A percentile compares a stretch with the other conserved stretches of the same genome.
Evolutionary conservation across 2,888 invertebrate species (phyloP).

Genomic region (Malthinus seriepunctatus): DNA sequence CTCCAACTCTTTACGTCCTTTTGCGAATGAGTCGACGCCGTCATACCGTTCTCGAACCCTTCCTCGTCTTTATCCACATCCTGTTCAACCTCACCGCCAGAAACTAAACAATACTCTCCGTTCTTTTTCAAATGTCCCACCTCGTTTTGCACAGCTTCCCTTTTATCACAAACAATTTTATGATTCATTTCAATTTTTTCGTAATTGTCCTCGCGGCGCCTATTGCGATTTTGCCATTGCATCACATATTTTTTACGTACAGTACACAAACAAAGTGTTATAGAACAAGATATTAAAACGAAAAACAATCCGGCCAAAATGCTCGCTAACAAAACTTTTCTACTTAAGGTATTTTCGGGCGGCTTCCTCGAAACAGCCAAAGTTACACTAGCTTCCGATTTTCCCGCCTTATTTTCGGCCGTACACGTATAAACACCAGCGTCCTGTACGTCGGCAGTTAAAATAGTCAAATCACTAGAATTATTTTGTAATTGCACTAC

Average conservation of each 20-base stretch:
- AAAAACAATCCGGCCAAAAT: constrained; percentile 68
- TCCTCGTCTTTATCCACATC: constrained; percentile 65
- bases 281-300: constrained; percentile 67
- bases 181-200: constrained; percentile 80
- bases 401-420: constrained; percentile 81
- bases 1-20: constrained; percentile 45
- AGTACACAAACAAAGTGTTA: constrained; percentile 66
- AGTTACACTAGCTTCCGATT: constrained; percentile 73
- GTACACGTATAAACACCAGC: constrained; percentile 76
- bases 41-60: constrained; percentile 52
- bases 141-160: constrained; percentile 32
- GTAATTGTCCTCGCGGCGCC: constrained; percentile 65
- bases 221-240: constrained; percentile 53
- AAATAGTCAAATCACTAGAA: constrained; percentile 74
- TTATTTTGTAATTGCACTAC: constrained; percentile 68
- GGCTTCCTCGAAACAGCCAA: constrained; percentile 70
- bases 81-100: constrained; percentile 63
- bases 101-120: constrained; percentile 74
- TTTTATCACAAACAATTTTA: constrained; percentile 45
- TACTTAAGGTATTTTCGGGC: constrained; percentile 62
- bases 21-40: constrained; percentile 48
- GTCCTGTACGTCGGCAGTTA: constrained; percentile 73
- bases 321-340: constrained; percentile 67
- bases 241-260: constrained; percentile 65
- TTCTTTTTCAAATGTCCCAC: constrained; percentile 59